Evolutionary conservation across 2,113 vertebrate genomes (phyloP).

Genomic region (Lasiurus borealis): DNA sequence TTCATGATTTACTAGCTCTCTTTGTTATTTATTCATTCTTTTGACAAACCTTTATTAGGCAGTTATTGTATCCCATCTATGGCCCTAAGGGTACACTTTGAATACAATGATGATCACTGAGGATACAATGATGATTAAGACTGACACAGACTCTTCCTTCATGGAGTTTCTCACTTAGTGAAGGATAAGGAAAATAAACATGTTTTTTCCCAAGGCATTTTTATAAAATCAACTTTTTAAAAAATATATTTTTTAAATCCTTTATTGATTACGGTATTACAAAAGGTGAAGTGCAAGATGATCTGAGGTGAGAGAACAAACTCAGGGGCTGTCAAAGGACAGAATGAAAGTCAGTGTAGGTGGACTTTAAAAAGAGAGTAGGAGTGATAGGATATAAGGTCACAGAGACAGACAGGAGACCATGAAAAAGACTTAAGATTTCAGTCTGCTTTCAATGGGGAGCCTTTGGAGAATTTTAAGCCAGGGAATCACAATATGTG

Average conservation of each 20-base stretch:
- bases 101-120: slow-evolving; percentile 7
- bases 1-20: not conserved
- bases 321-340: not conserved
- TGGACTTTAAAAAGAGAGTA: not conserved
- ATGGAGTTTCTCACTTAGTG: not conserved
- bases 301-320: not conserved
- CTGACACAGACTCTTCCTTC: not conserved
- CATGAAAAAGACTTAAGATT: not conserved
- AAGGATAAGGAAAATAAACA: slow-evolving; percentile 13
- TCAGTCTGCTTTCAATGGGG: not conserved
- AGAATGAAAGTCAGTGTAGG: not conserved
- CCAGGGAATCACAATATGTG: not conserved
- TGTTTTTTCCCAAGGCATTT: not conserved
- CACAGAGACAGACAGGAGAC: not conserved
- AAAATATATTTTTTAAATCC: too few species aligned
- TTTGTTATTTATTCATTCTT: slow-evolving; percentile 44
- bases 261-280: not conserved
- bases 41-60: not conserved
- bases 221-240: not conserved
- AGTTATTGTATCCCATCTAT: slow-evolving; percentile 21
- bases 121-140: not conserved
- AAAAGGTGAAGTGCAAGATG: not conserved
- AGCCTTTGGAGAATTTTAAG: not conserved
- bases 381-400: not conserved
- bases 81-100: not conserved